These are phyloP conservation scores for Macrotis lagotis DNA, from an alignment of 2,113 vertebrate species.

Conservation along the genomic window DNA sequence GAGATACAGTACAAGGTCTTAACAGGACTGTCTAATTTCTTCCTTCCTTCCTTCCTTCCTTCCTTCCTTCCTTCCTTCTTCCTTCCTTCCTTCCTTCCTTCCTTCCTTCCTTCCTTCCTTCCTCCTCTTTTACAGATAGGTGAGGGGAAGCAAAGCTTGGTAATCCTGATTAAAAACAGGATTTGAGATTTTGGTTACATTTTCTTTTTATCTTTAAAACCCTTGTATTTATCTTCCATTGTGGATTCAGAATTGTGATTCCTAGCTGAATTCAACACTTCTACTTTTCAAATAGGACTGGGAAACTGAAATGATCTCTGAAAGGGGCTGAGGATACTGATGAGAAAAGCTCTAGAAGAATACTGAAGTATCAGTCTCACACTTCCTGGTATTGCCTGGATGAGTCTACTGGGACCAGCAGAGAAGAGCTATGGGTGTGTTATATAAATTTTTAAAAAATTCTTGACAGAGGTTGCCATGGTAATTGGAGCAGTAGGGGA, in stretches of 20 bases:
- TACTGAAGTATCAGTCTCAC: not conserved
- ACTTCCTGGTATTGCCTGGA: not conserved
- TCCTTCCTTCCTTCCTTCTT: not conserved
- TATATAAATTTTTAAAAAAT: not conserved
- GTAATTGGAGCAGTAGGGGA: constrained; percentile 46
- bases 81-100: not conserved
- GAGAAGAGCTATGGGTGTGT: constrained; percentile 21
- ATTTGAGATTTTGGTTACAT: not conserved
- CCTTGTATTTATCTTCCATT: not conserved
- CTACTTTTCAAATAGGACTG: not conserved
- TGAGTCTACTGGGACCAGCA: not conserved
- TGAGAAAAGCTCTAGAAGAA: not conserved
- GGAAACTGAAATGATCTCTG: not conserved
- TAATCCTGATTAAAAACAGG: not conserved
- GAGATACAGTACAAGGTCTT: not conserved
- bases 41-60: not conserved
- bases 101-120: too few relatives aligned
- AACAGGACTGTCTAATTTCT: not conserved
- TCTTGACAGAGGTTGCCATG: constrained; percentile 68
- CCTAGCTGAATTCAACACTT: not conserved
- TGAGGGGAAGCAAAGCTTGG: not conserved
- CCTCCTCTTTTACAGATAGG: too few relatives aligned
- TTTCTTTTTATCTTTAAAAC: constrained; percentile 8
- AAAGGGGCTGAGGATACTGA: not conserved
- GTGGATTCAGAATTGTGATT: not conserved